Evolutionary conservation across 2,113 vertebrate species (phyloP).

Genomic region (Coptodon rendalli): DNA sequence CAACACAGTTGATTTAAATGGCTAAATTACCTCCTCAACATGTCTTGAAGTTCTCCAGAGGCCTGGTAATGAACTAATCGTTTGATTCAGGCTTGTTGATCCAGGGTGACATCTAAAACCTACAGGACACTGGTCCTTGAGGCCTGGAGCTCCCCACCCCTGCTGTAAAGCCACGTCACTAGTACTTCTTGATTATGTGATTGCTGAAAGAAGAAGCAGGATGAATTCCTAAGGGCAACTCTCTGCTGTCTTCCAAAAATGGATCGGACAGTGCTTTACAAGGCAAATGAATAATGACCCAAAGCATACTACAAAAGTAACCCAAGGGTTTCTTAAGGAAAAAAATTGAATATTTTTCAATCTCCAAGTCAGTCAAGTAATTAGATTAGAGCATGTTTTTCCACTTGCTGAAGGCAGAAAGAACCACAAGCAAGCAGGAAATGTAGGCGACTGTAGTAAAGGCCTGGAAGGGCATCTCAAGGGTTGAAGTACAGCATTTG

Average conservation of each 20-base stretch:
- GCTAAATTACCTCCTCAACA: background rate
- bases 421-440: background rate
- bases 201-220: background rate
- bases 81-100: background rate
- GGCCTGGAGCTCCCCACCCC: background rate
- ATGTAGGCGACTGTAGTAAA: background rate
- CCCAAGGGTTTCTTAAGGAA: background rate
- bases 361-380: background rate
- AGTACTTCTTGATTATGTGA: background rate
- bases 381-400: background rate
- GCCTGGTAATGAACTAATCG: background rate
- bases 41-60: background rate
- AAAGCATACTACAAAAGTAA: background rate
- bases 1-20: background rate
- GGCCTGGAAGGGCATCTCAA: background rate
- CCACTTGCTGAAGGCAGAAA: background rate
- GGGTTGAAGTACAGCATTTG: background rate
- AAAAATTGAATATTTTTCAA: background rate
- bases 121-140: background rate
- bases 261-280: background rate
- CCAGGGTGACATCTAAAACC: background rate
- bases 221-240: background rate
- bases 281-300: background rate
- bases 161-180: background rate
- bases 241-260: background rate